These are phyloP conservation scores for Euleptes europaea DNA, from an alignment of 2,113 vertebrate species.

Conservation along the genomic window DNA sequence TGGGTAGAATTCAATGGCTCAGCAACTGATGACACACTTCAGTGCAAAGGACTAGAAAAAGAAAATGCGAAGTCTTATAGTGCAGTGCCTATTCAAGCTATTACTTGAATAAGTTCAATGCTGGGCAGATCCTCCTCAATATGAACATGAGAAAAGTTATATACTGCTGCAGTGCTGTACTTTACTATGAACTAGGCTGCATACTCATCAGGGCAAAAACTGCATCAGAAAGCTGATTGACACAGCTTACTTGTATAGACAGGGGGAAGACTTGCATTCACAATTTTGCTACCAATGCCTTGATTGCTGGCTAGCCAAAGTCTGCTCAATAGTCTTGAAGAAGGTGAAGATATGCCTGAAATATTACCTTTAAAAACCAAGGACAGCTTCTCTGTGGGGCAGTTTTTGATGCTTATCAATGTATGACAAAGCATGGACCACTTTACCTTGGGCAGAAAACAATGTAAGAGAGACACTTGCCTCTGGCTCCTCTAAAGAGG, in stretches of 20 bases:
- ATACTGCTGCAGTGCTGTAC: neutral
- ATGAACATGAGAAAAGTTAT: neutral
- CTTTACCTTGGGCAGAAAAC: neutral
- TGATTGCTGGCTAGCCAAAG: too few relatives aligned
- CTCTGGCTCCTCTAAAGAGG: slow-evolving; percentile 89
- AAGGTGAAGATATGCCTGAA: too few relatives aligned
- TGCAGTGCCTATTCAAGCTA: neutral
- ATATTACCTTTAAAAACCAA: too few relatives aligned
- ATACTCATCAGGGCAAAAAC: neutral
- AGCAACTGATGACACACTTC: neutral
- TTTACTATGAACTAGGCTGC: neutral
- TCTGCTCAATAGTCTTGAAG: too few relatives aligned
- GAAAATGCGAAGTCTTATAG: neutral
- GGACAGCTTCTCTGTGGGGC: too few relatives aligned
- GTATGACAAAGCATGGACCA: neutral
- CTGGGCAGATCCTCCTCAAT: neutral
- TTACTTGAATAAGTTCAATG: neutral
- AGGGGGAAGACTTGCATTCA: neutral
- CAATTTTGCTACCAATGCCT: neutral
- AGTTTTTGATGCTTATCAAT: neutral
- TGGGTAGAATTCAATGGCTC: neutral
- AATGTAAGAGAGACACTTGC: slow-evolving; percentile 68
- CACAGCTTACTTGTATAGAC: neutral
- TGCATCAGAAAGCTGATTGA: neutral
- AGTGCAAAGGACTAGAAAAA: neutral